Evolutionary conservation across 2,888 invertebrate species (phyloP), one percentile per base, ranked within the genome.

Genomic region (Scelioninae gen. 2): DNA sequence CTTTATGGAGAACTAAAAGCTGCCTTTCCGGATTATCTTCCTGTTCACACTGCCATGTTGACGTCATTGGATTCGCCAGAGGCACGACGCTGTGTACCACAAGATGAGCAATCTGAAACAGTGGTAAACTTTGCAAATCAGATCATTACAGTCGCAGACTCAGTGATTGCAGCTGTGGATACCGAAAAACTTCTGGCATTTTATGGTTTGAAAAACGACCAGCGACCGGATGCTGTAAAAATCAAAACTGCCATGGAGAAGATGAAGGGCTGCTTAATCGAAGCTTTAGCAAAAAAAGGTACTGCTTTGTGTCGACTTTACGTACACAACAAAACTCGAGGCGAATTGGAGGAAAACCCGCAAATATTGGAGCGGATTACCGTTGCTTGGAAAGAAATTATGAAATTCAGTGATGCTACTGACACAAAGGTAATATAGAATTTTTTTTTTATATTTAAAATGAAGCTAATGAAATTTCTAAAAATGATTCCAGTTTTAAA

Each of bases 231-330:
- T 84, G 94, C 96, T 1, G 87, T 88, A 33, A 95, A 95, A 86
- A 92, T 94, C 73, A 96, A 96, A 88, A 90, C 89, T 73, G 90
- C 91, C 77, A 95, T 96, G 90, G 97, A 97, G 76, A 94, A 94
- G 81, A 93, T 94, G 83, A 95, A 93, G 82, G 90, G 88, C 48
- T 91, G 91, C 72, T 87, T 96, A 52, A 86, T 97, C 43, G 97
- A 97, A 78, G 94, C 95, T 16, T 86, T 95, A 52, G 90, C 91
- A 31, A 92, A 93, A 73, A 92, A 91, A 84, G 95, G 94, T 52
- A 89, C 92, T 68, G 92, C 93, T 52, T 84, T 93, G 73, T 91
- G 92, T 78, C 91, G 93, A 70, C 86, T 92, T 69, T 88, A 88
- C 60, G 85, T 89, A 7, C 80, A 79, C 58, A 81, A 85, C 41